Base-by-base conservation (phyloP, 1,140 invertebrate species). In the Megalopta genalis region DNA sequence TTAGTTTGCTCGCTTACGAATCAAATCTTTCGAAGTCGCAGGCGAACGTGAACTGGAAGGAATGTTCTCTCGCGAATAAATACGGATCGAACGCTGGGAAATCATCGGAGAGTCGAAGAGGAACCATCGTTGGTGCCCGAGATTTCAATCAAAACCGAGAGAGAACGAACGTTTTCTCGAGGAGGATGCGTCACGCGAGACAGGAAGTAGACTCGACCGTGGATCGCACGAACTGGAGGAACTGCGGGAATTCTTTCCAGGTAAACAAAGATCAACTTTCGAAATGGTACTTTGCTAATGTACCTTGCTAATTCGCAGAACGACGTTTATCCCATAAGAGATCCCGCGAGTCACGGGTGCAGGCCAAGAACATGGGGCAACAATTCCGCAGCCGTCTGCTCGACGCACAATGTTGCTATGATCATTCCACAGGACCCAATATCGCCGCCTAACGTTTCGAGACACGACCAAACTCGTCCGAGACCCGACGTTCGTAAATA, bases 21-120 rank as follows among this genome's bases (percentile, higher is more conserved):
- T 42, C 25, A 0, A n/a, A 16, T 49, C 0, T 63, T 25, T 8
- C 16, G 54, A 57, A 72, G 76, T 64, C 69, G 16, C 68, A 77
- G 49, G 71, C 76, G 10, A 71, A 83, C 57, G 71, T 68, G 16
- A 71, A 83, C 49, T 72, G 73, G 80, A 69, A 77, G 25, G 21
- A 71, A 62, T 71, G 57, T 65, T 46, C 67, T 14, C 37, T 62
- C 2, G 62, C 46, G 8, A 77, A 49, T 8, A 68, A 54, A 8
- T 71, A 64, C 16, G 74, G 27, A 25, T 21, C 62, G 1, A 10
- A 60, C 23, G 12, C 12, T 37, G 68, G 18, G 12, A 42, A 32
- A 54, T 16, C 25, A 5, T n/a, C 62, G 23, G 27, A 25, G 52
- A 49, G 60, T 66, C 80, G 46, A 6, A 54, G 60, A 3, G 70